Percentiles rank a stretch among this genome's conserved stretches.
phyloP scores from a whole-genome alignment of 1,140 invertebrate genomes.

The Odontomachus brunneus region DNA sequence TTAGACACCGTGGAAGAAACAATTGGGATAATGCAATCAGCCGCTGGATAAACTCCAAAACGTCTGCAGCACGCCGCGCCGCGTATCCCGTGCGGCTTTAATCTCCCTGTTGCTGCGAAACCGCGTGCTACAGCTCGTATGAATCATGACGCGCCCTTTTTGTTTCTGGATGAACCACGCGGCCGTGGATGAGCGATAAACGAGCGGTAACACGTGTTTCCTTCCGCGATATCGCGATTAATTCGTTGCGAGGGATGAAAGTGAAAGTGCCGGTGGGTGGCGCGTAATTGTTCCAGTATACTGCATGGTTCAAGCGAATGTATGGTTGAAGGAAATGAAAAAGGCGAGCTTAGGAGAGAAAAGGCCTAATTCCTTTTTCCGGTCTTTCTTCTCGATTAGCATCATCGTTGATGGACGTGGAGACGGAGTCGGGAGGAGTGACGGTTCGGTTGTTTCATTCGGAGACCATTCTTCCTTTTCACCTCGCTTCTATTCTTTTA shows the following conservation, averaged over 20 bases:
- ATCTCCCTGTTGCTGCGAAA: background rate
- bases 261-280: too few species aligned
- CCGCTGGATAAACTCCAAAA: constrained; percentile 26
- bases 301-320: too few species aligned
- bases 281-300: too few species aligned
- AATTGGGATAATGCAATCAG: constrained; percentile 46
- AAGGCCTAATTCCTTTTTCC: background rate
- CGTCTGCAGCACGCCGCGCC: background rate
- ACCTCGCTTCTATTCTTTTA: background rate
- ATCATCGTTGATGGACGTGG: constrained; percentile 8
- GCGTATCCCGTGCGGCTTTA: background rate
- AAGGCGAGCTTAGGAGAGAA: background rate
- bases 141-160: background rate
- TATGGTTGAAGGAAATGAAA: background rate
- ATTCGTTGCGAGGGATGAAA: too few species aligned
- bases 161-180: background rate
- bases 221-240: too few species aligned
- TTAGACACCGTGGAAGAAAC: constrained; percentile 48
- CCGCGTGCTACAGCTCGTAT: background rate
- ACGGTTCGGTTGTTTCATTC: background rate
- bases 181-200: background rate
- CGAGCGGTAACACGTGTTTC: too few species aligned
- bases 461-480: background rate
- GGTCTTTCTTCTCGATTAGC: background rate
- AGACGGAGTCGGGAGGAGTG: background rate